phyloP scores from a whole-genome alignment of 2,888 invertebrate species.

The Altica lythri region DNA sequence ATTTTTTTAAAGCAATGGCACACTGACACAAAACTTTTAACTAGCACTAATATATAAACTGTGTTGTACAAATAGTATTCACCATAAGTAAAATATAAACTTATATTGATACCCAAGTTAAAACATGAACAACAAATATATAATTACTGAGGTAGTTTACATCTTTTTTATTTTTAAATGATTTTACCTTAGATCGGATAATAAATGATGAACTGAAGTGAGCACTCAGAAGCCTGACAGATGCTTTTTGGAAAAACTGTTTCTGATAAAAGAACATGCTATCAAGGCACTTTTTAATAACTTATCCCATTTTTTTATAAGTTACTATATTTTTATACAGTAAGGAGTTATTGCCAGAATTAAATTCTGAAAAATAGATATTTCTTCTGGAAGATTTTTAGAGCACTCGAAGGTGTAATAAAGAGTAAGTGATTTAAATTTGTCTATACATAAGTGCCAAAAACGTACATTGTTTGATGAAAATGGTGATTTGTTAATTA shows the following conservation, averaged over 20 bases:
- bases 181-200: slow-evolving; percentile 56
- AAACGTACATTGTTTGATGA: no score
- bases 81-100: slow-evolving; percentile 52
- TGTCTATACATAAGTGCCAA: no score
- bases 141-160: slow-evolving; percentile 60
- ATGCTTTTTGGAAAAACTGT: slow-evolving; percentile 27
- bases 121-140: slow-evolving; percentile 59
- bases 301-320: no score
- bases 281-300: slow-evolving; percentile 11
- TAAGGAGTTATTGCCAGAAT: no score
- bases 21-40: slow-evolving; percentile 55
- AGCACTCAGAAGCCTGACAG: slow-evolving; percentile 9
- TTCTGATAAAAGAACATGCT: slow-evolving; percentile 16
- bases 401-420: no score
- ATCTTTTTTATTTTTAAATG: slow-evolving; percentile 40
- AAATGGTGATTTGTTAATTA: no score
- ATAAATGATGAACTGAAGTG: slow-evolving; percentile 40
- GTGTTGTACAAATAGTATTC: slow-evolving; percentile 57
- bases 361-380: no score
- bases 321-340: no score
- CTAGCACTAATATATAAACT: slow-evolving; percentile 31
- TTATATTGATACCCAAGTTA: slow-evolving; percentile 53
- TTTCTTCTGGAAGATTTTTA: no score
- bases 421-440: no score
- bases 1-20: slow-evolving; percentile 53